These are phyloP conservation scores for Idaea aversata DNA, from an alignment of 2,888 invertebrate species.

Conservation along the genomic window DNA sequence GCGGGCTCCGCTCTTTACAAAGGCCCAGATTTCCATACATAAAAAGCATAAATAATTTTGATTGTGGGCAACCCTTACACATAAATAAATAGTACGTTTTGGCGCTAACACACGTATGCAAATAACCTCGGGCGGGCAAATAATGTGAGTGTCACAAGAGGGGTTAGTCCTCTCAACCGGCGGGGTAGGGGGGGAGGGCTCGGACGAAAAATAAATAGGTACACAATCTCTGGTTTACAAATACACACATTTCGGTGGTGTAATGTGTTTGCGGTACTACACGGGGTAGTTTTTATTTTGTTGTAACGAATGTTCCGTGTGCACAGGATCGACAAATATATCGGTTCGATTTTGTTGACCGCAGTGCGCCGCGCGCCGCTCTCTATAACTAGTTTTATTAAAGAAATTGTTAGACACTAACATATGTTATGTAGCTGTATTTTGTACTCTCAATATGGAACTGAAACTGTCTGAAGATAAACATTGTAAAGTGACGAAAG, in stretches of 20 bases:
- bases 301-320: constrained; percentile 28
- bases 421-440: not conserved
- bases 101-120: constrained; percentile 57
- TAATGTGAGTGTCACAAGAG: constrained; percentile 57
- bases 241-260: constrained; percentile 62
- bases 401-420: not conserved
- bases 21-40: constrained; percentile 66
- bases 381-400: not conserved
- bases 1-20: constrained; percentile 41
- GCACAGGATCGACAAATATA: constrained; percentile 13
- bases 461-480: not conserved
- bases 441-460: not conserved
- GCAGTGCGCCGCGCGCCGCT: not conserved
- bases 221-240: constrained; percentile 67
- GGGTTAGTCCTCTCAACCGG: constrained; percentile 26
- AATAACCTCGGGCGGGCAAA: constrained; percentile 61
- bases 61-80: constrained; percentile 59
- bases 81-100: constrained; percentile 68
- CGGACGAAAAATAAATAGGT: constrained; percentile 70
- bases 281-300: constrained; percentile 49
- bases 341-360: constrained; percentile 11
- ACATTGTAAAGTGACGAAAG: not conserved
- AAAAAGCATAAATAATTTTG: constrained; percentile 75
- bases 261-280: constrained; percentile 71
- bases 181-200: constrained; percentile 31